A percentile compares a stretch with the other conserved stretches of the same genome.
Evolutionary conservation across 2,113 vertebrate genomes (phyloP).

Genomic region (Nyctibius bracteatus): DNA sequence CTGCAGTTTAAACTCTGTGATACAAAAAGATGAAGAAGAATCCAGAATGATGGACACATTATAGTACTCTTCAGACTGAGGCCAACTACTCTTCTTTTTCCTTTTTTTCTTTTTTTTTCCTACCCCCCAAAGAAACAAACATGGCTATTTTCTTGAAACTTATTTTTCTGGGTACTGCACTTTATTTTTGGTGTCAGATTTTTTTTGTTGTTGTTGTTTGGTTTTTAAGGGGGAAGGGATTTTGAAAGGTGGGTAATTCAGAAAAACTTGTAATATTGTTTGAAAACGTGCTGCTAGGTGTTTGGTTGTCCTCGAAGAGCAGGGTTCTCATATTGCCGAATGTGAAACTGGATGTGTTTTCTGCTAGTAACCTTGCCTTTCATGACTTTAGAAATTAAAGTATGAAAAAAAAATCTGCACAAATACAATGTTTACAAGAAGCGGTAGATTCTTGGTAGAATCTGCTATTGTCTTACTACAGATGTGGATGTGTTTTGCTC

Average conservation of each 20-base stretch:
- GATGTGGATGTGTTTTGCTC: slow-evolving; percentile 60
- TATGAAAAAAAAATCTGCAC: slow-evolving; percentile 72
- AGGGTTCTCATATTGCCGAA: slow-evolving; percentile 70
- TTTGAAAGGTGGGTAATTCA: slow-evolving; percentile 64
- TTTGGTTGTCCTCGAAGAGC: slow-evolving; percentile 65
- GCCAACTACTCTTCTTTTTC: slow-evolving; percentile 45
- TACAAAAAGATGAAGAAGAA: slow-evolving; percentile 91
- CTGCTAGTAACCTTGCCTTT: slow-evolving; percentile 81
- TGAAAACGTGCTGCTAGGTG: slow-evolving; percentile 79
- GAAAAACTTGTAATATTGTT: slow-evolving; percentile 65
- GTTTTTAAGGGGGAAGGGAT: neutral
- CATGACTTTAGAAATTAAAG: slow-evolving; percentile 72
- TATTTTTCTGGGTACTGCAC: slow-evolving; percentile 90
- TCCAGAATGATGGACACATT: slow-evolving; percentile 93
- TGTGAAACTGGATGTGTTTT: slow-evolving; percentile 76
- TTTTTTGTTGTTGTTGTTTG: slow-evolving; percentile 31
- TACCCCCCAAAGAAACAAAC: slow-evolving; percentile 68
- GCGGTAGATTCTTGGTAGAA: slow-evolving; percentile 67
- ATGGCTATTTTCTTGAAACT: slow-evolving; percentile 80
- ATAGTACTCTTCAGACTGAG: slow-evolving; percentile 72
- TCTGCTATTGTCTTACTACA: slow-evolving; percentile 72
- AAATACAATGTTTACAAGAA: slow-evolving; percentile 79
- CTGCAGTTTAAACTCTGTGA: slow-evolving; percentile 76
- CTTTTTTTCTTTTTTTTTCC: neutral
- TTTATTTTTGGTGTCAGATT: slow-evolving; percentile 83